A percentile compares a stretch with the other conserved stretches of the same genome.
Evolutionary conservation across 1,140 invertebrate genomes (phyloP).

Genomic region (Dysdera silvatica): DNA sequence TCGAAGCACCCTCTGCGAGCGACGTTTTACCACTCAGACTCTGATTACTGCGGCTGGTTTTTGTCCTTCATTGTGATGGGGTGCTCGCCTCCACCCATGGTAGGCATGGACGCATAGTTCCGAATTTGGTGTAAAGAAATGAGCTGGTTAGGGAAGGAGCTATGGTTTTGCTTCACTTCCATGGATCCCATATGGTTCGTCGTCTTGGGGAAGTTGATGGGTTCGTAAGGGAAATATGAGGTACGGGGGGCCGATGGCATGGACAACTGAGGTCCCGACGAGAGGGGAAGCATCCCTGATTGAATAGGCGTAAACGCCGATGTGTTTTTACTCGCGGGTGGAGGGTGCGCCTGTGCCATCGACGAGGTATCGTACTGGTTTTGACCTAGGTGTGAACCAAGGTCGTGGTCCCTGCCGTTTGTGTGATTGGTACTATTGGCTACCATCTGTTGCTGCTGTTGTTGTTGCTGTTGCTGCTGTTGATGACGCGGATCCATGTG

Average conservation of each 20-base stretch:
- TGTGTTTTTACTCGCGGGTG: conserved; percentile 39
- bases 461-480: conserved; percentile 24
- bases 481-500: conserved; percentile 18
- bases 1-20: too few relatives aligned
- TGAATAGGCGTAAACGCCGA: conserved; percentile 87
- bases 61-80: conserved; percentile 52
- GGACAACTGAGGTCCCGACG: conserved; percentile 37
- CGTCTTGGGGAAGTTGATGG: conserved; percentile 65
- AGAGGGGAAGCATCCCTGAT: conserved; percentile 53
- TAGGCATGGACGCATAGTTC: conserved; percentile 89
- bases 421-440: conserved; percentile 20
- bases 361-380: conserved; percentile 20
- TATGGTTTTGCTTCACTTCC: conserved; percentile 49
- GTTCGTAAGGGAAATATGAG: conserved; percentile 79
- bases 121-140: conserved; percentile 93
- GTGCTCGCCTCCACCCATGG: conserved; percentile 46
- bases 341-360: conserved; percentile 18
- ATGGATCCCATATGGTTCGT: conserved; percentile 42
- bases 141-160: conserved; percentile 82
- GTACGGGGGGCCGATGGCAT: conserved; percentile 37
- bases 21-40: too few relatives aligned
- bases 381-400: conserved; percentile 25
- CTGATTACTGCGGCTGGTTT: conserved; percentile 40
- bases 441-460: conserved; percentile 24
- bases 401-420: conserved; percentile 25